Percentiles rank a stretch among this genome's conserved stretches.
Evolutionary conservation across 53 echinoderm and acorn worm genomes (phyloP).

Genomic region (Crossaster papposus): DNA sequence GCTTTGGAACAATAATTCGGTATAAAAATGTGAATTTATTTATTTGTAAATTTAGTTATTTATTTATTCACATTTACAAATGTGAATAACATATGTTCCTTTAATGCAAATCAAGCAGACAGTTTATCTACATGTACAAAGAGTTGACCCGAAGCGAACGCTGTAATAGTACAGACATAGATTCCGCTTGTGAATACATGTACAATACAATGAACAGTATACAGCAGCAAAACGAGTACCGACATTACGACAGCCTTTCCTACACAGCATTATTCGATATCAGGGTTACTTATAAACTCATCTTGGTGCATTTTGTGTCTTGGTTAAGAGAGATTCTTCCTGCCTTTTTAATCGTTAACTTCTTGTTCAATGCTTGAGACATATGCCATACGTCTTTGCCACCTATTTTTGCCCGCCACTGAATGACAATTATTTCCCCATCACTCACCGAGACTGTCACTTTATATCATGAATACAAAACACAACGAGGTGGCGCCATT

Average conservation of each 20-base stretch:
- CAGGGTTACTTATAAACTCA: constrained; percentile 18
- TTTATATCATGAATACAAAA: not conserved
- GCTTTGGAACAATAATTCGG: no score
- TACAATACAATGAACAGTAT: not conserved
- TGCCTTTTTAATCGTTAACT: constrained; percentile 8
- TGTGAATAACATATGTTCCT: no score
- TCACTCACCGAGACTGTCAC: not conserved
- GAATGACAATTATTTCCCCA: not conserved
- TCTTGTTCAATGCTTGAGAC: not conserved
- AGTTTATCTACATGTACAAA: no score
- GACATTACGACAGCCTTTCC: not conserved
- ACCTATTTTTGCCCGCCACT: not conserved
- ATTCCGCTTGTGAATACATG: no score
- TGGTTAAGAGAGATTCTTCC: constrained; percentile 3
- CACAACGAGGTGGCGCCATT: no score
- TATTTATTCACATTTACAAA: no score
- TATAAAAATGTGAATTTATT: no score
- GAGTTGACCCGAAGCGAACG: no score
- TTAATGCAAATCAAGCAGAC: no score
- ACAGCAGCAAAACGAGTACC: not conserved
- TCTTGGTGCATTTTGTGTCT: constrained; percentile 8
- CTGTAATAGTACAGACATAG: no score
- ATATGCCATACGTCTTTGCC: not conserved
- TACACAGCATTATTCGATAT: not conserved
- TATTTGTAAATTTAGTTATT: no score